These are phyloP conservation scores for Thunnus maccoyii DNA, from an alignment of 2,113 vertebrate species.

Conservation along the genomic window DNA sequence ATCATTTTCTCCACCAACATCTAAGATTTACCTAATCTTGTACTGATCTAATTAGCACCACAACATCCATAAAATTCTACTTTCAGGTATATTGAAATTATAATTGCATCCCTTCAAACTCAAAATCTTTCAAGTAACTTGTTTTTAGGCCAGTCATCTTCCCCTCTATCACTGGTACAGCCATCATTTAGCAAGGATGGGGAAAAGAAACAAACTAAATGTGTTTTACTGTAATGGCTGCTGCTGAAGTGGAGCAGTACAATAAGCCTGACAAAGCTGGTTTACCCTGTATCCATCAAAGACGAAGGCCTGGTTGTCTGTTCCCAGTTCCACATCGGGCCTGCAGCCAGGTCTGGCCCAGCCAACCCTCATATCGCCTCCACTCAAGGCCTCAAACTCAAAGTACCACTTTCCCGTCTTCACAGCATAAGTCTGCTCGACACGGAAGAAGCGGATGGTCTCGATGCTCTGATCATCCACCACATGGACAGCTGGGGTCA, in stretches of 20 bases:
- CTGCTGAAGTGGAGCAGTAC: neutral
- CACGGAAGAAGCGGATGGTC: conserved; percentile 95
- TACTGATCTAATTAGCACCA: no score
- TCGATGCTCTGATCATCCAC: conserved; percentile 90
- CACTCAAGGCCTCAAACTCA: conserved; percentile 95
- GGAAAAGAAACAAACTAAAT: no score
- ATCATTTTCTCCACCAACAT: no score
- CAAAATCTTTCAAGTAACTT: no score
- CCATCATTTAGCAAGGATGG: no score
- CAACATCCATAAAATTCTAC: no score
- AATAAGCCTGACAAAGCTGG: no score
- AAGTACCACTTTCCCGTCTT: conserved; percentile 97
- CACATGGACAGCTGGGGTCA: conserved; percentile 84
- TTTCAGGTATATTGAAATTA: no score
- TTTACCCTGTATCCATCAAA: conserved; percentile 96
- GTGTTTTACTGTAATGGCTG: neutral
- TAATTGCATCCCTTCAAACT: no score
- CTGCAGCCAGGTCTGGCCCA: conserved; percentile 96
- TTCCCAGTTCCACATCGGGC: conserved; percentile 91
- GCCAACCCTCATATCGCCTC: conserved; percentile 97
- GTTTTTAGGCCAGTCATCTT: no score
- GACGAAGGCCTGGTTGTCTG: conserved; percentile 93
- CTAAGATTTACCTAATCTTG: no score
- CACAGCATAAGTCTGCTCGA: conserved; percentile 93
- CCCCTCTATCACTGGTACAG: no score